phyloP scores from a whole-genome alignment of 2,797 vertebrate genomes.

The Sebastes diploproa region DNA sequence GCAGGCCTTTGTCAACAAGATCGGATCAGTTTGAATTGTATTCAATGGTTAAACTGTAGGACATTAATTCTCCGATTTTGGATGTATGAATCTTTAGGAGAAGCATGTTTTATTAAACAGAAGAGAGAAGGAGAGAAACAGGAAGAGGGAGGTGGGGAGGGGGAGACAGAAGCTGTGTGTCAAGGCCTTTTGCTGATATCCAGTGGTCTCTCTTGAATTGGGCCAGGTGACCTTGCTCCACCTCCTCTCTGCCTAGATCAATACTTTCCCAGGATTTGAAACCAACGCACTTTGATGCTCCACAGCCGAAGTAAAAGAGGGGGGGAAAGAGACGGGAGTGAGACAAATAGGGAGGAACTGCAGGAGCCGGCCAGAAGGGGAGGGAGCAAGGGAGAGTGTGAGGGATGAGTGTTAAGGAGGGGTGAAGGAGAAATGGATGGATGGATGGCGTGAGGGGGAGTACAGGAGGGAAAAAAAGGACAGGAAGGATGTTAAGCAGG shows the following conservation, averaged over 20 bases:
- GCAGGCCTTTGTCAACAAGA: slow-evolving; percentile 12
- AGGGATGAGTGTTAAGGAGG: slow-evolving; percentile 72
- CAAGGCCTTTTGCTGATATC: slow-evolving; percentile 63
- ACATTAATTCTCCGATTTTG: slow-evolving; percentile 20
- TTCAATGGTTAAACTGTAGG: not conserved
- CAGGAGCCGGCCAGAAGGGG: slow-evolving; percentile 42
- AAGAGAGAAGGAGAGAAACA: not conserved
- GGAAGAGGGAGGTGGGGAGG: not conserved
- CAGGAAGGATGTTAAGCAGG: slow-evolving; percentile 70
- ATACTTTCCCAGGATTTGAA: slow-evolving; percentile 77
- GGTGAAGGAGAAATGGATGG: slow-evolving; percentile 71
- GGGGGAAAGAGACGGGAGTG: slow-evolving; percentile 48
- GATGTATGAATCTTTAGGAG: slow-evolving; percentile 26
- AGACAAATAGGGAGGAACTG: slow-evolving; percentile 64
- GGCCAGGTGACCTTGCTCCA: slow-evolving; percentile 70
- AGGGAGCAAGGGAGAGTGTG: slow-evolving; percentile 56
- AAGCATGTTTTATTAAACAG: slow-evolving; percentile 44
- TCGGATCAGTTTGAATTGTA: not conserved
- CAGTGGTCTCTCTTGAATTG: slow-evolving; percentile 57
- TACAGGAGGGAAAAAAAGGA: slow-evolving; percentile 48
- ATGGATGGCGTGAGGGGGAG: slow-evolving; percentile 45
- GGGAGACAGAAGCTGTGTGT: slow-evolving; percentile 28
- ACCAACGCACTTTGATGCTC: slow-evolving; percentile 75
- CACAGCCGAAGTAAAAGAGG: slow-evolving; percentile 46
- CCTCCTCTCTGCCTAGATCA: slow-evolving; percentile 68